Conservation (phyloP, 2,888 invertebrate species). For the Ennomos quercinarius region DNA sequence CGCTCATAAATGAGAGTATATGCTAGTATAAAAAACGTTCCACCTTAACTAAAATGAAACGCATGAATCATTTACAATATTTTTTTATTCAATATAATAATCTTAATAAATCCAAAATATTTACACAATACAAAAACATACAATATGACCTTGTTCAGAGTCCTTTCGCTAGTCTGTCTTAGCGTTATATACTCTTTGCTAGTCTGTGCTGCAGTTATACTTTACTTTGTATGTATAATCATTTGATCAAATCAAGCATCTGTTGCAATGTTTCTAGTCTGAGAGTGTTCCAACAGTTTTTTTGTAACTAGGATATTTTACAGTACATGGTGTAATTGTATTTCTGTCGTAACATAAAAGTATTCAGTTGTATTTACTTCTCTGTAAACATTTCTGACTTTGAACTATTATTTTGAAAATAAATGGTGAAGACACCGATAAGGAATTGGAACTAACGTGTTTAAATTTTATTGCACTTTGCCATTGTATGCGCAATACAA, state of each 20-base stretch:
- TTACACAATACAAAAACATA: slow-evolving; percentile 86
- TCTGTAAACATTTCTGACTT: too few species aligned
- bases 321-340: not conserved
- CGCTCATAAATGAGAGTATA: too few species aligned
- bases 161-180: slow-evolving; percentile 63
- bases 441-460: slow-evolving; percentile 2
- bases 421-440: slow-evolving; percentile 2
- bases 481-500: slow-evolving; percentile 26
- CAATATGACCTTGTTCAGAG: slow-evolving; percentile 77
- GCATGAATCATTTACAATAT: slow-evolving; percentile 76
- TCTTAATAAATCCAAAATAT: slow-evolving; percentile 86
- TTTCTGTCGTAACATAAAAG: too few species aligned
- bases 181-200: too few species aligned
- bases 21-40: too few species aligned
- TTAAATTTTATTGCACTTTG: slow-evolving; percentile 21
- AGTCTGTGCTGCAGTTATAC: slow-evolving; percentile 47
- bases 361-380: too few species aligned
- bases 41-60: slow-evolving; percentile 60
- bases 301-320: slow-evolving; percentile 12
- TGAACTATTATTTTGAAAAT: too few species aligned
- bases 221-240: slow-evolving; percentile 35
- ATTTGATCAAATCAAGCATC: slow-evolving; percentile 35
- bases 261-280: slow-evolving; percentile 9
- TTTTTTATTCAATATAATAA: slow-evolving; percentile 86
- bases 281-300: not conserved